phyloP scores from a whole-genome alignment of 2,888 invertebrate genomes.

The Elaeidobius kamerunicus region DNA sequence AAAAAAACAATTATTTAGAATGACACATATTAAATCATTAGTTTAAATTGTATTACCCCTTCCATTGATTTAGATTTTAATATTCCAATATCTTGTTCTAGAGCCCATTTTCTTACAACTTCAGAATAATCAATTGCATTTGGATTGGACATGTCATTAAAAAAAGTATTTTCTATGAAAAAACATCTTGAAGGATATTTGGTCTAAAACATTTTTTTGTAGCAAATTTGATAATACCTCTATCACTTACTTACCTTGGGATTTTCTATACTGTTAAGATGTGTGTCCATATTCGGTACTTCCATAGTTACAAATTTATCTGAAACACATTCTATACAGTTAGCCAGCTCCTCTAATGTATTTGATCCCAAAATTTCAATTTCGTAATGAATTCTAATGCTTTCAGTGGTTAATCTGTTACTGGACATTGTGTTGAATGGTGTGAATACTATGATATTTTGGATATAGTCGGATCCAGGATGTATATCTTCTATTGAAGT shows the following conservation, averaged over 20 bases:
- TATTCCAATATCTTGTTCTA: conserved; percentile 48
- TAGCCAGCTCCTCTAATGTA: conserved; percentile 67
- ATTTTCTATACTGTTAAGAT: conserved; percentile 33
- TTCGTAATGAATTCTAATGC: conserved; percentile 54
- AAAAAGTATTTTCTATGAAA: conserved; percentile 76
- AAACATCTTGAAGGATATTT: conserved; percentile 70
- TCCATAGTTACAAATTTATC: conserved; percentile 64
- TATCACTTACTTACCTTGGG: conserved; percentile 38
- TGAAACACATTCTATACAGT: conserved; percentile 70
- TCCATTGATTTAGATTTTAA: conserved; percentile 59
- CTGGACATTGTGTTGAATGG: conserved; percentile 34
- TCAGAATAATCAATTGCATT: conserved; percentile 64
- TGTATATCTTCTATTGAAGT: conserved; percentile 27
- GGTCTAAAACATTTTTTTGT: conserved; percentile 56
- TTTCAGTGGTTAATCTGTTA: conserved; percentile 33
- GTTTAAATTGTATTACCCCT: conserved; percentile 40
- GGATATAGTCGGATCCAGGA: conserved; percentile 37
- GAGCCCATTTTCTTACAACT: conserved; percentile 62
- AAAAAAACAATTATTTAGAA: conserved; percentile 3
- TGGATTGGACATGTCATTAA: conserved; percentile 65
- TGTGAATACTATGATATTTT: conserved; percentile 35
- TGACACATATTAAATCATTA: too few relatives aligned
- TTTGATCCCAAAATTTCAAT: conserved; percentile 65
- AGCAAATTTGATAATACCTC: too few relatives aligned
- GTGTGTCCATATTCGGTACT: conserved; percentile 49